Base-by-base conservation (phyloP, 1,140 invertebrate genomes). In the Drosophila lini region DNA sequence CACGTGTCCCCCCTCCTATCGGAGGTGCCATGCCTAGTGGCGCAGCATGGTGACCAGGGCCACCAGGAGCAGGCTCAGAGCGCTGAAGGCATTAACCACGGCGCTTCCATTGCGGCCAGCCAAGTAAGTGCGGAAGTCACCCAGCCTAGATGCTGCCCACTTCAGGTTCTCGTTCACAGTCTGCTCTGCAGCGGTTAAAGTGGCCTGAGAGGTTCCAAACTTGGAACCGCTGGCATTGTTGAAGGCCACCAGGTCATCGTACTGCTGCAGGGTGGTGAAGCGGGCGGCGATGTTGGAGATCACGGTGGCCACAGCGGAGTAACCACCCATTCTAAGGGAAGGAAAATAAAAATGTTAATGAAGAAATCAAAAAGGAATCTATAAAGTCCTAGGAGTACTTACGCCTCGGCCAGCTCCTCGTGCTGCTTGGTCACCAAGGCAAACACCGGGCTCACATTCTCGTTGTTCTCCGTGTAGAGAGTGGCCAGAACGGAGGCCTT, bases 271-370 rank as follows among this genome's bases (percentile, higher is more conserved):
- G 34, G 91, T 93, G 9, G 93, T 81, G 34, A 94, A 92, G 16
- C 93, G 92, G 2, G 75, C 59, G 15, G 92, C 93, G 48, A 94
- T 92, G 50, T 92, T 92, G 44, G 89, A 93, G 8, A 94, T 75
- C 4, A 92, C 92, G 5, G 93, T 92, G 8, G 90, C 74, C 16
- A 93, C 91, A 34, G 92, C 85, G 5, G 92, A 91, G 32, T 93
- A 78, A 15, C 93, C 92, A 45, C 73, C 92, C 91, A 83, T 92
- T 55, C 83, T 91, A 34, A 19, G 40, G 38, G 32, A 55, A 74
- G 56, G 48, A 65, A 68, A 84, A 53, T 4, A 7, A 47, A 16
- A 5, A 13, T 19, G 25, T 9, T 11, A 36, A 22, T 16, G 3
- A 13, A 59, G 19, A 55, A 71, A 58, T 48, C 5, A 68, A 58